Percentiles rank a stretch among this genome's conserved stretches.
phyloP scores from a whole-genome alignment of 2,888 invertebrate species.

The Aspidapion aeneum region DNA sequence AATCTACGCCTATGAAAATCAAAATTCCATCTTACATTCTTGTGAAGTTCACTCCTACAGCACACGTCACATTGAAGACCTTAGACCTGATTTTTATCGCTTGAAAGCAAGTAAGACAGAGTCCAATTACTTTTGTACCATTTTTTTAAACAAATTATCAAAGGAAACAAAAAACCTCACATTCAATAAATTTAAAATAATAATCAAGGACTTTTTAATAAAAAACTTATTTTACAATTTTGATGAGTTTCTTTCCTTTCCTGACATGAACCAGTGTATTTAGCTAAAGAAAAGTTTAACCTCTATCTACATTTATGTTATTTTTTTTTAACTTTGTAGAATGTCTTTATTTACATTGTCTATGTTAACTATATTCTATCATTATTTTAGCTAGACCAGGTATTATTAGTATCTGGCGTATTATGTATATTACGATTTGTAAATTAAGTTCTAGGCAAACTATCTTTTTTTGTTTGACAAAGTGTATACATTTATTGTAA shows the following conservation, averaged over 20 bases:
- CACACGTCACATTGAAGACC: neutral
- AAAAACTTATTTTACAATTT: neutral
- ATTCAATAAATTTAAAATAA: slow-evolving; percentile 1
- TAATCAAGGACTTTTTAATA: neutral
- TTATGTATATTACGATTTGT: too few relatives aligned
- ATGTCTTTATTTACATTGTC: too few relatives aligned
- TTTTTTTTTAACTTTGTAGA: too few relatives aligned
- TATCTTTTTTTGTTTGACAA: too few relatives aligned
- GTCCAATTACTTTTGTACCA: neutral
- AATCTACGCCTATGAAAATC: neutral
- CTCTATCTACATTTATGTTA: too few relatives aligned
- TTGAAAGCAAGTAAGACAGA: neutral
- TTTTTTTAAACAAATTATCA: neutral
- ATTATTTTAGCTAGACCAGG: too few relatives aligned
- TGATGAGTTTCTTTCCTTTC: neutral
- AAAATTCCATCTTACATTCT: too few relatives aligned
- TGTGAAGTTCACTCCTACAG: neutral
- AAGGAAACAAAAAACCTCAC: neutral
- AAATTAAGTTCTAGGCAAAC: too few relatives aligned
- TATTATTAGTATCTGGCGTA: too few relatives aligned
- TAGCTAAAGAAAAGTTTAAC: neutral
- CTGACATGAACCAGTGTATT: neutral
- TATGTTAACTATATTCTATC: too few relatives aligned
- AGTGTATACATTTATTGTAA: too few relatives aligned
- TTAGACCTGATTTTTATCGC: neutral